Percentiles rank a stretch among this genome's conserved stretches.
phyloP scores from a whole-genome alignment of 2,113 vertebrate species.

The Ceyx margarethae region DNA sequence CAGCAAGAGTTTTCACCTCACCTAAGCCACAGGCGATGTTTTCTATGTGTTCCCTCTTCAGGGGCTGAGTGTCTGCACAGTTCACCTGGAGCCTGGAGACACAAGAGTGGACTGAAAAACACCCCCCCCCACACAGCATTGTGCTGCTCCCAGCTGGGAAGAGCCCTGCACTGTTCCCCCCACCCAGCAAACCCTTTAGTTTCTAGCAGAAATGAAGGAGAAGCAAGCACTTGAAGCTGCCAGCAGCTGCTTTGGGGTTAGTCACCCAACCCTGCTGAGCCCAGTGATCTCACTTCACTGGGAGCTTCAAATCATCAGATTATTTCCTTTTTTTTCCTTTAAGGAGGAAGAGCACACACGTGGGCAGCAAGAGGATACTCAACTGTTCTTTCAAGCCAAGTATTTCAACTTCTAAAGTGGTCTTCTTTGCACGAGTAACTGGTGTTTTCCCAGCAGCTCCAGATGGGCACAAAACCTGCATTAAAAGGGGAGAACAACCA shows the following conservation, averaged over 20 bases:
- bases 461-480: constrained; percentile 60
- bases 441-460: background rate
- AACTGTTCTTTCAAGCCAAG: constrained; percentile 73
- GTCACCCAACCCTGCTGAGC: background rate
- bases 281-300: no score
- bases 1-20: background rate
- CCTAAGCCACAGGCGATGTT: constrained; percentile 62
- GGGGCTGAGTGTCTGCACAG: background rate
- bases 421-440: background rate
- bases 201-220: background rate
- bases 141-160: background rate
- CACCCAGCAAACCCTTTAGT: no score
- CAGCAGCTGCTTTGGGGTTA: rapidly evolving
- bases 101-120: background rate
- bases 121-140: rapidly evolving
- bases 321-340: no score
- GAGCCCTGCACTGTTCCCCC: rapidly evolving
- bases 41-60: constrained; percentile 54
- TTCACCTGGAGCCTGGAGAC: constrained; percentile 59
- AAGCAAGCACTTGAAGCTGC: background rate
- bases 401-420: constrained; percentile 66
- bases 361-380: constrained; percentile 15
- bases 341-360: rapidly evolving
- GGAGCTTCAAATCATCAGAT: background rate
- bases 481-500: background rate